Base-by-base conservation (phyloP, 92 coral and sea anemone species). In the Palythoa grandis region DNA sequence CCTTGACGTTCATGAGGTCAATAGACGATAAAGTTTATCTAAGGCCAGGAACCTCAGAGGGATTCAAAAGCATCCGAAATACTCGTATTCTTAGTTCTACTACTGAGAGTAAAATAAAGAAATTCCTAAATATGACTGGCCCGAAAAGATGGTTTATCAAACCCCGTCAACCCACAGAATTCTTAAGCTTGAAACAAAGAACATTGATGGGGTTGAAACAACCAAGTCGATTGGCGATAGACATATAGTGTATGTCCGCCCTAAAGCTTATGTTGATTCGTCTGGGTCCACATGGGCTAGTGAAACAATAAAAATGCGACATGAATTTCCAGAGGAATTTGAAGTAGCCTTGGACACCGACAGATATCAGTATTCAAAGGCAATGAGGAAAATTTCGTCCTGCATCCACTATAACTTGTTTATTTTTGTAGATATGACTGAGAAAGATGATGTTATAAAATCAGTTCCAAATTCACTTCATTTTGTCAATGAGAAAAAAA, bases 41-140 rank as follows among this genome's bases (percentile, higher is more conserved):
- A 20, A 53, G 93, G 35, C 90, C 88, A 72, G 87, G 92, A 17
- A 87, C 93, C n/a, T 87, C 91, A 22, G 90, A 90, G 69, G 90
- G 50, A 43, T 43, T 43, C 50, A 85, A 66, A 48, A 87, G 83
- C 60, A 82, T 80, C 25, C 29, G 90, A 69, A 83, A 77, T 63
- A 38, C 83, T 22, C 76, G 88, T 72, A 87, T 82, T 50, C 85
- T 82, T 47, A 78, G 82, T 11, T 77, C 83, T 48, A 61, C 94
- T 29, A 83, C 89, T 79, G 82, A 71, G 79, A 87, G 78, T n/a
- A 68, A 86, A 76, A 83, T 87, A 90, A 83, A 70, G 50, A 83
- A 90, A 63, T 90, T 70, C 91, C 93, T 37, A 90, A 90, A 82
- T 90, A 90, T 69, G 91, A 90, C 74, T 90, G 88, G 91, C 61